These are phyloP conservation scores for Hylomyscus alleni DNA, from an alignment of 2,797 vertebrate species.

Conservation along the genomic window DNA sequence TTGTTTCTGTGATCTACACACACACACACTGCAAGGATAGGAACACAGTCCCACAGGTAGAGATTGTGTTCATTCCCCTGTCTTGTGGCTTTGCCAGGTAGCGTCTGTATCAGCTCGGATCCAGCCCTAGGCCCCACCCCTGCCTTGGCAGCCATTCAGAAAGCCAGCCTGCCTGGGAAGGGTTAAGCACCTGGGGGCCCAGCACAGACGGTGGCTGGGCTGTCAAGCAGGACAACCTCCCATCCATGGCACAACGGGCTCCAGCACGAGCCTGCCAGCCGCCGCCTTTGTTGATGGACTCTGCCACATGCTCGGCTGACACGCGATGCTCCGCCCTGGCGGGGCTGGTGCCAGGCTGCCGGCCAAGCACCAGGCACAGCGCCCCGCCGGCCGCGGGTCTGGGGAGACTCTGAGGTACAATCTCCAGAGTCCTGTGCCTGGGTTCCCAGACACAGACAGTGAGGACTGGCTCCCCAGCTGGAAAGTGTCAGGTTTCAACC, in stretches of 20 bases:
- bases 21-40: background rate
- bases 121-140: conserved; percentile 2
- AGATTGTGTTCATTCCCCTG: conserved; percentile 20
- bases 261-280: conserved; percentile 84
- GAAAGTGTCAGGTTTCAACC: conserved; percentile 90
- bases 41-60: background rate
- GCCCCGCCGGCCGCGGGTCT: conserved; percentile 62
- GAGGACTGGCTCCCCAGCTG: conserved; percentile 84
- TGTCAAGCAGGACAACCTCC: conserved; percentile 64
- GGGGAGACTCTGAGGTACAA: conserved; percentile 69
- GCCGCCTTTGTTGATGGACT: conserved; percentile 89
- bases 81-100: background rate
- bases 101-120: background rate
- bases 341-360: conserved; percentile 82
- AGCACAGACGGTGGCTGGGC: conserved; percentile 81
- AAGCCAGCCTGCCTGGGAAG: conserved; percentile 65
- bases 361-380: conserved; percentile 71
- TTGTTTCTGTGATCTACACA: conserved; percentile 13
- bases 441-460: conserved; percentile 84
- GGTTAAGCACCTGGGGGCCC: conserved; percentile 79
- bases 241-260: conserved; percentile 77
- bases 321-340: conserved; percentile 76
- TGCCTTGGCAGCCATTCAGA: conserved; percentile 72
- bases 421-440: conserved; percentile 73
- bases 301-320: conserved; percentile 86